phyloP scores from a whole-genome alignment of 2,113 vertebrate species.

The Microcebus jonahi region DNA sequence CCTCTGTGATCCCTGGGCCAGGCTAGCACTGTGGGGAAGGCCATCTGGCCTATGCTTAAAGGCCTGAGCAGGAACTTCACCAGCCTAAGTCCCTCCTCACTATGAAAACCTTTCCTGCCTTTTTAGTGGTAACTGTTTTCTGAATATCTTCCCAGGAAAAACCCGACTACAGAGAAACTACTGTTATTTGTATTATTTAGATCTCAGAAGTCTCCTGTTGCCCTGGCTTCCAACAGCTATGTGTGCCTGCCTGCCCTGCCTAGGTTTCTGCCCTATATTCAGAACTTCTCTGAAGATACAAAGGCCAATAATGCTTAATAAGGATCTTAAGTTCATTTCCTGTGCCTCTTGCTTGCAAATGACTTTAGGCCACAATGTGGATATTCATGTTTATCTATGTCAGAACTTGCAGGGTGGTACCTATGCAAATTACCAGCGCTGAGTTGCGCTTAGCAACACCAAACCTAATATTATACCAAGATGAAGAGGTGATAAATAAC shows the following conservation, averaged over 20 bases:
- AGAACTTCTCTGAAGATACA: neutral
- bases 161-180: neutral
- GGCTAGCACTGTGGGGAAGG: neutral
- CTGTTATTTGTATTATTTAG: neutral
- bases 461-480: neutral
- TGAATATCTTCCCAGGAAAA: neutral
- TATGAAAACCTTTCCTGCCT: neutral
- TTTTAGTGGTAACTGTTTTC: neutral
- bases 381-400: neutral
- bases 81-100: neutral
- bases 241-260: neutral
- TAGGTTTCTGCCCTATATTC: neutral
- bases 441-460: neutral
- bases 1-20: neutral
- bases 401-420: neutral
- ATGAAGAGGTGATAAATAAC: neutral
- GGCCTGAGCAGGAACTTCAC: neutral
- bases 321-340: neutral
- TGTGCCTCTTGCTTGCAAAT: neutral
- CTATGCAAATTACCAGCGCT: neutral
- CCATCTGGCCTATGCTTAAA: neutral
- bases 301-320: neutral
- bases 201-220: neutral
- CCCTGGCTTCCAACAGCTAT: neutral
- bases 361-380: neutral